A percentile compares a stretch with the other conserved stretches of the same genome.
phyloP scores from a whole-genome alignment of 2,888 invertebrate genomes.

The Lingula anatina region DNA sequence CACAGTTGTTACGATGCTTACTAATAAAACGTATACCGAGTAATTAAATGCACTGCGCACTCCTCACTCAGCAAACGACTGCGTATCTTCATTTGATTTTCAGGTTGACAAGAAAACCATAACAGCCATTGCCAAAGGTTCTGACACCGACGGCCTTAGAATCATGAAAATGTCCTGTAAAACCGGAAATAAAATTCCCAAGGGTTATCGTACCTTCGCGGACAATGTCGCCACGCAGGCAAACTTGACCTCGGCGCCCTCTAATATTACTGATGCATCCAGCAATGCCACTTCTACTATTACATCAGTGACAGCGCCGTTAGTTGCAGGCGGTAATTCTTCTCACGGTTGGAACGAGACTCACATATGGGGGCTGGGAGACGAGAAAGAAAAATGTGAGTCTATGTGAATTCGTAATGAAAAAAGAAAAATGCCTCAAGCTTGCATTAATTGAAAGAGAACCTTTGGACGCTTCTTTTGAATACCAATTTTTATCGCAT shows the following conservation, averaged over 20 bases:
- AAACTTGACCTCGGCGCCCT: not conserved
- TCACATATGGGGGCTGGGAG: not conserved
- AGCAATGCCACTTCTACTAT: not conserved
- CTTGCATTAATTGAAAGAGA: no score
- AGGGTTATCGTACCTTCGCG: not conserved
- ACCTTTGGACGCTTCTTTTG: no score
- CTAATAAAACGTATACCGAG: not conserved
- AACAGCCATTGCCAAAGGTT: conserved; percentile 20
- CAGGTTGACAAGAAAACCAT: conserved; percentile 33
- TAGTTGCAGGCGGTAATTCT: not conserved
- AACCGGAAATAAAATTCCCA: conserved; percentile 5
- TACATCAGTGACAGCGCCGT: not conserved
- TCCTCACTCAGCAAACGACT: not conserved
- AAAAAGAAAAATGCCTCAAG: no score
- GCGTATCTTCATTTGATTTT: not conserved
- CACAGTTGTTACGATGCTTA: not conserved
- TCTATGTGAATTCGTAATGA: no score
- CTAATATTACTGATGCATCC: not conserved
- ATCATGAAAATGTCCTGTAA: conserved; percentile 20
- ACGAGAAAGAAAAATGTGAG: no score
- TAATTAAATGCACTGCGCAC: not conserved
- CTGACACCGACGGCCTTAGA: conserved; percentile 8
- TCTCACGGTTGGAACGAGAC: not conserved
- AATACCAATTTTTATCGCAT: no score
- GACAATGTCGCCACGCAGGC: not conserved